Percentiles rank a stretch among this genome's conserved stretches.
Evolutionary conservation across 2,113 vertebrate genomes (phyloP).

Genomic region (Steatornis caripensis): DNA sequence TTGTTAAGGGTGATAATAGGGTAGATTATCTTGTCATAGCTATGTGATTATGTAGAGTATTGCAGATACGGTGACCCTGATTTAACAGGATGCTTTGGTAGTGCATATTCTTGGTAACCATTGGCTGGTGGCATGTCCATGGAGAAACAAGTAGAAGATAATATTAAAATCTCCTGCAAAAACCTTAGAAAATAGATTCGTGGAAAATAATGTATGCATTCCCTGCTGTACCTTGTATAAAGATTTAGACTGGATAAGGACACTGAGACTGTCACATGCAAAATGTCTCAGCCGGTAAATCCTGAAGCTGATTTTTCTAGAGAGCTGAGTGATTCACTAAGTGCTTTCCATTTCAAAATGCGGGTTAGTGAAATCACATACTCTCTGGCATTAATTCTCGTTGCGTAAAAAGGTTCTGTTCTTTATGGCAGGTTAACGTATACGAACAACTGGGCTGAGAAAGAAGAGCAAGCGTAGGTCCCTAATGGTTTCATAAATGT

Average conservation of each 20-base stretch:
- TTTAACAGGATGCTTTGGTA: background rate
- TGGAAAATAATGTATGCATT: background rate
- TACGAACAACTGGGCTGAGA: background rate
- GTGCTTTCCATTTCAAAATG: background rate
- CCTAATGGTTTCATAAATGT: background rate
- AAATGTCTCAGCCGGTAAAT: background rate
- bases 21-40: background rate
- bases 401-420: background rate
- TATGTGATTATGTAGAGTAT: background rate
- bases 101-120: background rate
- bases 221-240: background rate
- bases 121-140: background rate
- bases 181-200: background rate
- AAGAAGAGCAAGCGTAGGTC: background rate
- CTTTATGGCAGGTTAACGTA: background rate
- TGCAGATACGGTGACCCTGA: background rate
- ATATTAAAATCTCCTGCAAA: background rate
- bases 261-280: background rate
- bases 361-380: background rate
- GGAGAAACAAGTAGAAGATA: background rate
- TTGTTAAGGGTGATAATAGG: background rate
- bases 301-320: background rate
- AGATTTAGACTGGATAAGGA: background rate
- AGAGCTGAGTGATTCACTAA: background rate
- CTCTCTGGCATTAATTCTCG: background rate